Percentiles rank a stretch among this genome's conserved stretches.
phyloP scores from a whole-genome alignment of 2,888 invertebrate species.

The Harpalus rufipes region DNA sequence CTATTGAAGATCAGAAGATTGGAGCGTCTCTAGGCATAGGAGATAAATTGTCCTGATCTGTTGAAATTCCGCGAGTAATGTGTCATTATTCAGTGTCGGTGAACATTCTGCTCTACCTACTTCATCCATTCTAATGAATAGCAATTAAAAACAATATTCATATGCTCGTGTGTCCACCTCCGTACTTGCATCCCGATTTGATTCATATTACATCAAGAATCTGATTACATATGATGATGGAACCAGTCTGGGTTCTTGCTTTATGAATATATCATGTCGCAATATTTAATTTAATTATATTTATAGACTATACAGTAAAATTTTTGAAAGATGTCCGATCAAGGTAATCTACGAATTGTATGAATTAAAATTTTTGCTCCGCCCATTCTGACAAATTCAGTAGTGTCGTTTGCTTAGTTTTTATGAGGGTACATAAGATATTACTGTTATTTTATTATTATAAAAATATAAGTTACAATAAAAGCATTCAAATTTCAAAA shows the following conservation, averaged over 20 bases:
- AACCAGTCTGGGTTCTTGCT: not conserved
- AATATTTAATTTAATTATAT: not conserved
- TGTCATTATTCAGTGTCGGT: constrained; percentile 52
- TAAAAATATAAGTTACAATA: no score
- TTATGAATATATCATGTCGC: not conserved
- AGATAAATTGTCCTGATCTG: constrained; percentile 48
- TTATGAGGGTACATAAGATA: no score
- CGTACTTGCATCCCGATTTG: constrained; percentile 9
- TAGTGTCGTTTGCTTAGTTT: no score
- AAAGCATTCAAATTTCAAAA: no score
- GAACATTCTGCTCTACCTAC: constrained; percentile 55
- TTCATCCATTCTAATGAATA: constrained; percentile 50
- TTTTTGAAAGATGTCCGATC: no score
- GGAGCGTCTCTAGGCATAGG: not conserved
- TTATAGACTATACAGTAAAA: no score
- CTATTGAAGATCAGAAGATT: constrained; percentile 62
- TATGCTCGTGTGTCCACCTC: constrained; percentile 26
- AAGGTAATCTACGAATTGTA: no score
- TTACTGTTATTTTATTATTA: no score
- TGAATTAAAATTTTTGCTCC: no score
- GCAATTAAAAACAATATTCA: constrained; percentile 63
- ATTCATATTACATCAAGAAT: not conserved
- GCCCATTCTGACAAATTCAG: no score
- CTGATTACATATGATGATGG: not conserved
- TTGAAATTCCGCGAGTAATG: constrained; percentile 56